Conservation (phyloP, 2,888 invertebrate genomes). For the Heliconius sara region DNA sequence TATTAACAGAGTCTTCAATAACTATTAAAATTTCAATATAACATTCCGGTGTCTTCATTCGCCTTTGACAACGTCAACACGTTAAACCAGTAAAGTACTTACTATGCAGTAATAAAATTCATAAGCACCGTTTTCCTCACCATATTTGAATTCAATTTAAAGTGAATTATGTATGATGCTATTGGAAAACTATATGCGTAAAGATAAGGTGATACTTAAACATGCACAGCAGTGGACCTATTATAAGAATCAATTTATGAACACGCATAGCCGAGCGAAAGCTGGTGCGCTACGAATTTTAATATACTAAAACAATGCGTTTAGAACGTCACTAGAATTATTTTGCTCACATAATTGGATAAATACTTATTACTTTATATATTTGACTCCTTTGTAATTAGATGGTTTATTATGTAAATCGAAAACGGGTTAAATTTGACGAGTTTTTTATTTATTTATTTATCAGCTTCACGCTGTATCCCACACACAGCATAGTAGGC, state of each 20-base stretch:
- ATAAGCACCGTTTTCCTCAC: constrained; percentile 43
- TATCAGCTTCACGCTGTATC: too few relatives aligned
- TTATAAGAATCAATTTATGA: constrained; percentile 46
- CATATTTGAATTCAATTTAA: constrained; percentile 39
- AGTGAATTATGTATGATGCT: constrained; percentile 45
- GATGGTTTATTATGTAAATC: background rate
- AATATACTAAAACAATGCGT: constrained; percentile 36
- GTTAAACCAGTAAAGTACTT: constrained; percentile 39
- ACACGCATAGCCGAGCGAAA: constrained; percentile 44
- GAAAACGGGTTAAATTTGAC: background rate
- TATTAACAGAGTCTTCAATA: constrained; percentile 2
- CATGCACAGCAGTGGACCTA: constrained; percentile 40
- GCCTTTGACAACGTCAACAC: constrained; percentile 23
- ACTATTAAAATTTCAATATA: constrained; percentile 6
- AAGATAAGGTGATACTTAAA: constrained; percentile 45
- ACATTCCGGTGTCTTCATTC: constrained; percentile 20
- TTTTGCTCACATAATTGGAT: constrained; percentile 33
- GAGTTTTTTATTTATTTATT: too few relatives aligned
- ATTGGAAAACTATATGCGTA: constrained; percentile 43
- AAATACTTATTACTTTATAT: constrained; percentile 20
- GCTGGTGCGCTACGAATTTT: constrained; percentile 42
- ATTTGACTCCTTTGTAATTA: constrained; percentile 4
- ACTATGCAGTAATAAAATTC: constrained; percentile 42
- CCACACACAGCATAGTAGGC: too few relatives aligned
- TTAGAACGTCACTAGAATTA: constrained; percentile 29